phyloP scores from a whole-genome alignment of 2,888 invertebrate species.

The Torymus tubicola region DNA sequence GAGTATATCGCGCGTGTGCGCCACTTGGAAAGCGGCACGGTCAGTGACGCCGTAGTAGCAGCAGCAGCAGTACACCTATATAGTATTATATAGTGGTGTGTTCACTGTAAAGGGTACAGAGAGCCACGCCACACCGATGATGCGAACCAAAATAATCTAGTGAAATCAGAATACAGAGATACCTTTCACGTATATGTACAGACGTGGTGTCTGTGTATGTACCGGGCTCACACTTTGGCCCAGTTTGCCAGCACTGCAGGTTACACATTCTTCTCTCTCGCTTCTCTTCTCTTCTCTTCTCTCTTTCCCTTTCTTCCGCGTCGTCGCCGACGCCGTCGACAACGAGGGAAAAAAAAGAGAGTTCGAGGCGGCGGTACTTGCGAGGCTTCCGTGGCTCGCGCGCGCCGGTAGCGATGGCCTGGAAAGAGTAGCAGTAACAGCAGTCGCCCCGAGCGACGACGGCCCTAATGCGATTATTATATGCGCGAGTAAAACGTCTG shows the following conservation, averaged over 20 bases:
- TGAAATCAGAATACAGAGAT: constrained; percentile 40
- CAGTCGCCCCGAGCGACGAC: neutral
- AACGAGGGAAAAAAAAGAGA: neutral
- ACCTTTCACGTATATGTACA: constrained; percentile 19
- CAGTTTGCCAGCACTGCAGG: constrained; percentile 15
- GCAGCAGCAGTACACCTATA: too few relatives aligned
- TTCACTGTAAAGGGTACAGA: too few relatives aligned
- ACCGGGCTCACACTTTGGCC: constrained; percentile 1
- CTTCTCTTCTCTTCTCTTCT: neutral
- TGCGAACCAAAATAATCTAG: constrained; percentile 50
- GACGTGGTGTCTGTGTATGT: neutral
- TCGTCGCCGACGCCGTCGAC: neutral
- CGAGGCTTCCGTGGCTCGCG: constrained; percentile 25
- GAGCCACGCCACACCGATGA: neutral
- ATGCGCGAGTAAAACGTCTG: neutral
- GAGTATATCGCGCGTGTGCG: neutral
- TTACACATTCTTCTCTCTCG: constrained; percentile 2
- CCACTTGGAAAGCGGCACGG: constrained; percentile 53
- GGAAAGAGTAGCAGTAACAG: constrained; percentile 13
- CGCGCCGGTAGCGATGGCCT: constrained; percentile 29
- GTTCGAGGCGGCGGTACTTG: constrained; percentile 4
- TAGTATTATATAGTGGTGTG: too few relatives aligned
- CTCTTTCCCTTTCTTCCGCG: constrained; percentile 21
- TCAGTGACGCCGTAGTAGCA: constrained; percentile 37
- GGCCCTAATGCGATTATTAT: constrained; percentile 34